Evolutionary conservation across 2,888 invertebrate species (phyloP).

Genomic region (Sylvicola cinctus): DNA sequence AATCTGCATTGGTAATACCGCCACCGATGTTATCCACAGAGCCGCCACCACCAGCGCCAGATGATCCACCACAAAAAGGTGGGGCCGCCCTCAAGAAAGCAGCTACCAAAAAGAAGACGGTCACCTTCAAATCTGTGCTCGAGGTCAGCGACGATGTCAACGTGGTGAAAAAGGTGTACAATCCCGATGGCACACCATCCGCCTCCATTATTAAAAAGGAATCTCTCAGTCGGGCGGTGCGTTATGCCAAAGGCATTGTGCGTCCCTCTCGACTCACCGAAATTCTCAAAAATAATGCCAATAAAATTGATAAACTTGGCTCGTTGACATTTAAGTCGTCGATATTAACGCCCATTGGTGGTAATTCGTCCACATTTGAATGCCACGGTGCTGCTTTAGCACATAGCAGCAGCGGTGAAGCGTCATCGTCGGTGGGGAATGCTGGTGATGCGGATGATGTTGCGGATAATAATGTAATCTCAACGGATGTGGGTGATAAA

Average conservation of each 20-base stretch:
- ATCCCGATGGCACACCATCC: slow-evolving; percentile 36
- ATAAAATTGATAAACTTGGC: slow-evolving; percentile 26
- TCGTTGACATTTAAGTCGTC: slow-evolving; percentile 20
- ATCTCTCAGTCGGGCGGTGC: slow-evolving; percentile 32
- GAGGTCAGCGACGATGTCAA: slow-evolving; percentile 40
- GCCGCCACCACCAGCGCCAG: not conserved
- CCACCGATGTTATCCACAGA: slow-evolving; percentile 3
- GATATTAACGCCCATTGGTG: slow-evolving; percentile 9
- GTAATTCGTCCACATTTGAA: slow-evolving; percentile 1
- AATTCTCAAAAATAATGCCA: slow-evolving; percentile 31
- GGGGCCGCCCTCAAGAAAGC: slow-evolving; percentile 29
- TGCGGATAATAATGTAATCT: too few relatives aligned
- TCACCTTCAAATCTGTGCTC: slow-evolving; percentile 37
- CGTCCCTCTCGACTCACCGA: slow-evolving; percentile 40
- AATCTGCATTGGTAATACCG: not conserved
- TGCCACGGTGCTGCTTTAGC: too few relatives aligned
- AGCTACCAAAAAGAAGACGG: slow-evolving; percentile 32
- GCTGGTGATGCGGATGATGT: too few relatives aligned
- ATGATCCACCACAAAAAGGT: slow-evolving; percentile 20
- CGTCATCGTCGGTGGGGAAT: slow-evolving; percentile 1
- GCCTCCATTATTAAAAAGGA: slow-evolving; percentile 42
- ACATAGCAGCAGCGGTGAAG: not conserved
- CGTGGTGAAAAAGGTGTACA: slow-evolving; percentile 33
- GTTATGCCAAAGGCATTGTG: slow-evolving; percentile 35
- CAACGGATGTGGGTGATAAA: slow-evolving; percentile 15